Evolutionary conservation across 2,797 vertebrate genomes (phyloP), one percentile per base, ranked within the genome.

Genomic region (Cyprinella venusta): DNA sequence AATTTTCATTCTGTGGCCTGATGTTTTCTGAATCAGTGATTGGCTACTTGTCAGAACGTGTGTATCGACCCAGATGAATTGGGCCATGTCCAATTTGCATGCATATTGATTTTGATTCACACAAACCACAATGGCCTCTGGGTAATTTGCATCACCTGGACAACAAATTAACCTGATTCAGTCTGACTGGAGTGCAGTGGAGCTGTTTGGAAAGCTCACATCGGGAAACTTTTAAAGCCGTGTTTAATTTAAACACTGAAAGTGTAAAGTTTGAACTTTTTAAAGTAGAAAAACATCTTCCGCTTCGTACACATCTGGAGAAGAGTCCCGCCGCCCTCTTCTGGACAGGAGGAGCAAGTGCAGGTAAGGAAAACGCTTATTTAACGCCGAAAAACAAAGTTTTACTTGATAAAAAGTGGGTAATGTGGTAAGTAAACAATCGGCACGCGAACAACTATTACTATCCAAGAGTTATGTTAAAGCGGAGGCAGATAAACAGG

Each of bases 311-410:
- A 40, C n/a, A 24, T 30, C 9, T 68, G 10, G 2, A 30, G 54
- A 80, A 83, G 86, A 76, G 78, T 84, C 64, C 4, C 90, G 91
- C 91, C 91, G 92, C 92, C 92, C 88, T 85, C 93, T 76, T 48
- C 71, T 90, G 93, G 90, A 76, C 0, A 67, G 1, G 13, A 50
- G 9, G 0, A 1, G 15, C 76, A 63, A 77, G 0, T 85, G 79
- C 90, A 84, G 68, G 6, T 67, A 0, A 40, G 50, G 1, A 2
- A 18, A 68, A 26, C n/a, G 2, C 7, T 4, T n/a, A n/a, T n/a
- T 5, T 2, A 16, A 59, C 13, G 5, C n/a, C n/a, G 10, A 65
- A 30, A n/a, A 48, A 65, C 48, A 18, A 50, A 0, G 19, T 38
- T 56, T 75, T 56, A n/a, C 36, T 54, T 36, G 18, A n/a, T n/a